These are phyloP conservation scores for Pogonomyrmex californicus DNA, from an alignment of 1,140 invertebrate species.

Conservation along the genomic window DNA sequence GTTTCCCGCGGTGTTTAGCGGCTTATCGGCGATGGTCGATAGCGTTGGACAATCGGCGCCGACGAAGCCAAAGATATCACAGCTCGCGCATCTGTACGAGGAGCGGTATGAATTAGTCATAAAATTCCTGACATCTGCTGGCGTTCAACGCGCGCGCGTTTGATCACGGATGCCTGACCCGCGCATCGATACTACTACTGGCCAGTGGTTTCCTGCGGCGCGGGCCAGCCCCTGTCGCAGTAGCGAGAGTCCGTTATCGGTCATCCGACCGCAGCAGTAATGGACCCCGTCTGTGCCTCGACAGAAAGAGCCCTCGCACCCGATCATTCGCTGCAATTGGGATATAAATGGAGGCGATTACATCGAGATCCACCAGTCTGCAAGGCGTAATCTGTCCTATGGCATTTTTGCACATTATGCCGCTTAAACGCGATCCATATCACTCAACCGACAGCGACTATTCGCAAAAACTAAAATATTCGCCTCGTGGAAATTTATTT, in stretches of 20 bases:
- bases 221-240: constrained; percentile 23
- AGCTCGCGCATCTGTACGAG: background rate
- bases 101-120: constrained; percentile 28
- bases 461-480: background rate
- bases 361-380: background rate
- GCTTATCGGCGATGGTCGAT: constrained; percentile 24
- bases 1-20: constrained; percentile 20
- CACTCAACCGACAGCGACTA: background rate
- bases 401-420: constrained; percentile 6
- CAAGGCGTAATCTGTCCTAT: background rate
- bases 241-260: constrained; percentile 47
- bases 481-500: background rate
- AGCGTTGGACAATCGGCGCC: background rate
- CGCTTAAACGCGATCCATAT: constrained; percentile 5
- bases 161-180: background rate
- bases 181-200: background rate
- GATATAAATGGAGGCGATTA: constrained; percentile 41
- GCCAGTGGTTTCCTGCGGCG: constrained; percentile 14
- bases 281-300: background rate
- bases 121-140: constrained; percentile 35
- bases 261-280: constrained; percentile 16
- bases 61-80: constrained; percentile 8
- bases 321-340: constrained; percentile 29
- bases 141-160: background rate
- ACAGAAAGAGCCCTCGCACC: constrained; percentile 35